Evolutionary conservation across 2,113 vertebrate genomes (phyloP).

Genomic region (Oryzias melastigma): DNA sequence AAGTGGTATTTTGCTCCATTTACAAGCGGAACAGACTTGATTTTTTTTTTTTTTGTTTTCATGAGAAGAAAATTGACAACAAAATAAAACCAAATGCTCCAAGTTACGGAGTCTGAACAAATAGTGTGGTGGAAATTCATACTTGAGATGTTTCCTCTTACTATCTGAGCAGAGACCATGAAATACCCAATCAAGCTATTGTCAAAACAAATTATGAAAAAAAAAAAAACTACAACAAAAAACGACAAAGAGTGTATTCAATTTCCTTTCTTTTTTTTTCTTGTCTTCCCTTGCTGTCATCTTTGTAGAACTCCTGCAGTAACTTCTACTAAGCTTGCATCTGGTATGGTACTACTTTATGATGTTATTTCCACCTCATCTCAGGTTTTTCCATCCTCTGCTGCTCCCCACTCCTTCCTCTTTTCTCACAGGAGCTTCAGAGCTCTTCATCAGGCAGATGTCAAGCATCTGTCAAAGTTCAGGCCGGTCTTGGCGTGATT

Average conservation of each 20-base stretch:
- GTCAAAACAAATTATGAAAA: constrained; percentile 31
- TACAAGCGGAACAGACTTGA: no score
- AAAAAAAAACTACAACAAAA: no score
- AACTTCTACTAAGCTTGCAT: no score
- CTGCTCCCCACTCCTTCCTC: not conserved
- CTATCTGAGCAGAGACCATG: constrained; percentile 46
- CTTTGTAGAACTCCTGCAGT: no score
- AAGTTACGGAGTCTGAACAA: constrained; percentile 22
- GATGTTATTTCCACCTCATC: no score
- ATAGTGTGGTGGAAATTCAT: constrained; percentile 37
- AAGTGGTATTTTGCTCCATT: no score
- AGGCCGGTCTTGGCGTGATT: constrained; percentile 50
- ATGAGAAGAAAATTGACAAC: constrained; percentile 20
- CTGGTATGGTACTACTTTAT: no score
- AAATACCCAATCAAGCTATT: constrained; percentile 55
- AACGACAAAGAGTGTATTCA: not conserved
- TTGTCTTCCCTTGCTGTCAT: no score
- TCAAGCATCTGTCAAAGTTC: constrained; percentile 57
- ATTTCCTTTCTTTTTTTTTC: not conserved
- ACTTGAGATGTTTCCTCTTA: constrained; percentile 34
- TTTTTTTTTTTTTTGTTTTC: constrained; percentile 5
- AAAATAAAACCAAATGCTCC: constrained; percentile 34
- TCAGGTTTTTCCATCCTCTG: no score
- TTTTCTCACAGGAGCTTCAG: constrained; percentile 31
- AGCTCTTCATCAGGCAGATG: constrained; percentile 59